Evolutionary conservation across 2,113 vertebrate species (phyloP), one percentile per base, ranked within the genome.

Genomic region (Onychostruthus taczanowskii): DNA sequence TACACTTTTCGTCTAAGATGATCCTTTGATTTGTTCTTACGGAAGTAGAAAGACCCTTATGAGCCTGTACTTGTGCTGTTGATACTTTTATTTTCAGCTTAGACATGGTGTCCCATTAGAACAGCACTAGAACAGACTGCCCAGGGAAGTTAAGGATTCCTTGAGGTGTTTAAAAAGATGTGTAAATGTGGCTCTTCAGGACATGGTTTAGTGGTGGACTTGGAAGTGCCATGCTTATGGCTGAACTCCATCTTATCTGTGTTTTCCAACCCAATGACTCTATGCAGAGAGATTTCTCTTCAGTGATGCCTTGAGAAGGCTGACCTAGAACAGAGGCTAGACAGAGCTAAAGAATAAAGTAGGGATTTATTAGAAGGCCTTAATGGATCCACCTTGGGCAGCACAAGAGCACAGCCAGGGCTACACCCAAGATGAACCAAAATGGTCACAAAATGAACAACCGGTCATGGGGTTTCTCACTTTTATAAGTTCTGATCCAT

Each of bases 131-230:
- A 82, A 69, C 12, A 78, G 50, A 50, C 15, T 83, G 7, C 26
- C 39, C 28, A 78, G 8, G 26, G 19, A 89, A 69, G 41, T 23
- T 7, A 37, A 37, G 4, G 55, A 50, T 27, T 23, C 41, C 30
- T 44, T 31, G 19, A 66, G 6, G 11, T 39, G 13, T 37, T 86
- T 31, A 50, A 66, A 49, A 69, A 47, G 23, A 33, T 1, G 0
- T 3, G 7, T 17, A 35, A 18, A 53, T 5, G 0, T 39, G 43
- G 15, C 2, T 8, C 5, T 30, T 13, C 5, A 3, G 17, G 11
- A 21, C 24, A 7, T 5, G 9, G 31, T 59, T 68, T 55, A 77
- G 11, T 10, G 5, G 24, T 26, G 14, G 11, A 46, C 23, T 55
- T 50, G 9, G 20, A 50, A 74, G 41, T 21, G 11, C 46, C 35